Evolutionary conservation across 2,888 invertebrate species (phyloP).

Genomic region (Thymelicus lineola): DNA sequence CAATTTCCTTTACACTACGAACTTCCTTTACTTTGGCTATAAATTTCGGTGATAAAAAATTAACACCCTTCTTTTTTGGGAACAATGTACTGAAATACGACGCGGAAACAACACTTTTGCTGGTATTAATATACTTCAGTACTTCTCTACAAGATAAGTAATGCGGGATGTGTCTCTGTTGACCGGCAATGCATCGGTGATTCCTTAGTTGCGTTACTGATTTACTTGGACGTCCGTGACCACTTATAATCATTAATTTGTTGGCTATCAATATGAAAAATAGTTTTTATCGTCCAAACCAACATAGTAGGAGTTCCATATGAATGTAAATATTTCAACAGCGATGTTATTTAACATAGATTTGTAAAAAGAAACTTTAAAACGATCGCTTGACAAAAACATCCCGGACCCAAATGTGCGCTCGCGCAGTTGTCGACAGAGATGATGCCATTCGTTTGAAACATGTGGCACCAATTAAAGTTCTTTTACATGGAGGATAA

Average conservation of each 20-base stretch:
- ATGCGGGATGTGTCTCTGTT: too few species aligned
- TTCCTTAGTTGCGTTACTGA: too few species aligned
- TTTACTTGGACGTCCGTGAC: too few species aligned
- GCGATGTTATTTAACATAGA: slow-evolving; percentile 13
- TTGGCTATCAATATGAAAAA: too few species aligned
- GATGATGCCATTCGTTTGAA: slow-evolving; percentile 62
- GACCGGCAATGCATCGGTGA: too few species aligned
- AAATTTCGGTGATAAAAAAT: slow-evolving; percentile 75
- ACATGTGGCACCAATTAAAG: slow-evolving; percentile 82
- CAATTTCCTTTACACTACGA: slow-evolving; percentile 76
- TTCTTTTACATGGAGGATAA: slow-evolving; percentile 75
- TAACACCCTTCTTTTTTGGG: slow-evolving; percentile 63
- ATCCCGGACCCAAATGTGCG: slow-evolving; percentile 58
- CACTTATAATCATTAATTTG: too few species aligned
- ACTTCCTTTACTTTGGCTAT: slow-evolving; percentile 73
- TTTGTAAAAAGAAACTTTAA: slow-evolving; percentile 14
- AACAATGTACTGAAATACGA: slow-evolving; percentile 55
- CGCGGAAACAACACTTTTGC: slow-evolving; percentile 38
- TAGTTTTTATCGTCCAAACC: not conserved
- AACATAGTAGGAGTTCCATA: not conserved
- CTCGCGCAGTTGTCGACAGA: slow-evolving; percentile 64
- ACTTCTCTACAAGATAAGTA: not conserved
- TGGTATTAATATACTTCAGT: slow-evolving; percentile 11
- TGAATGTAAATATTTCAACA: slow-evolving; percentile 14
- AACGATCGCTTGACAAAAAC: slow-evolving; percentile 47